Percentiles rank a stretch among this genome's conserved stretches.
Evolutionary conservation across 1,140 invertebrate species (phyloP).

Genomic region (Ladona fulva): DNA sequence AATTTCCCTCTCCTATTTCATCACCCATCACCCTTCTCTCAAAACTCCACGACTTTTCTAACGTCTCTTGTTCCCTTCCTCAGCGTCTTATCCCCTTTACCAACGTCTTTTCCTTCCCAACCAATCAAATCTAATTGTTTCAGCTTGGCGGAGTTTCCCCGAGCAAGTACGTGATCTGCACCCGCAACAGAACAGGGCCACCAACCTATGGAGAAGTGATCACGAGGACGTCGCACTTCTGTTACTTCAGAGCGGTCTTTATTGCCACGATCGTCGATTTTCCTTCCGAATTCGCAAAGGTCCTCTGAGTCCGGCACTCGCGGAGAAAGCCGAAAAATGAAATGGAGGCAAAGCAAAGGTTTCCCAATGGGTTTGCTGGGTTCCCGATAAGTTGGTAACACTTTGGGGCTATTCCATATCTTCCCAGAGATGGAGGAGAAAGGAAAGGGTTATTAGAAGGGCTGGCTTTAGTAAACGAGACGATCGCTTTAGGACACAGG

Average conservation of each 20-base stretch:
- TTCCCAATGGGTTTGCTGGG: no score
- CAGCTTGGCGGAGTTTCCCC: neutral
- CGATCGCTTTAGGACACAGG: no score
- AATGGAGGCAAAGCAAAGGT: neutral
- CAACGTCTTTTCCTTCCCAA: neutral
- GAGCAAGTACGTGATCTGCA: neutral
- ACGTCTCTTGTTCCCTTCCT: neutral
- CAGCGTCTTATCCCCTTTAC: neutral
- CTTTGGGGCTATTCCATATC: no score
- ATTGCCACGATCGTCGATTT: no score
- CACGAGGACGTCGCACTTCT: neutral
- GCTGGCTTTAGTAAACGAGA: no score
- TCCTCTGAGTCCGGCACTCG: neutral
- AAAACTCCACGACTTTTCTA: neutral
- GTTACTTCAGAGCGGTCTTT: no score
- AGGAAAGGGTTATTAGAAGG: no score
- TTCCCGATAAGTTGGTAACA: no score
- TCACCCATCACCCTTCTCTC: neutral
- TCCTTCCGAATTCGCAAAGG: no score
- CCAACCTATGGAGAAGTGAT: neutral
- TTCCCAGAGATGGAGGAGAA: no score
- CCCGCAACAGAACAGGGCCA: neutral
- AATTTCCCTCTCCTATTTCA: neutral
- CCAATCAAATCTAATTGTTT: constrained; percentile 10
- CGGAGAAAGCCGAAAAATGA: neutral